A percentile compares a stretch with the other conserved stretches of the same genome.
Conservation (phyloP, 1,140 invertebrate species). For the Anastatus disparis region DNA sequence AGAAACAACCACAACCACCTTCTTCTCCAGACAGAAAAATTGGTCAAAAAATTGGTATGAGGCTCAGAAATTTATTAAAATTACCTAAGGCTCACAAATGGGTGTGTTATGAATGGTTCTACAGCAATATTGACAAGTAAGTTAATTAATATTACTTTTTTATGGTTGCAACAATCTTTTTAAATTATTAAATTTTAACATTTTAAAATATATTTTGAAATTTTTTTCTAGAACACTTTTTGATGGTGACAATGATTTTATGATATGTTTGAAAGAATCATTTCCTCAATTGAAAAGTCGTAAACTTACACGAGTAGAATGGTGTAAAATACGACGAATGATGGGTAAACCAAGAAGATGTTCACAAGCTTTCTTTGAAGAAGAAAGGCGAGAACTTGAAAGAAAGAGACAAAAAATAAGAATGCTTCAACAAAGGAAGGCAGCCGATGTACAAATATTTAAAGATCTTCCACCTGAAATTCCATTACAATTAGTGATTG, state of each 20-base stretch:
- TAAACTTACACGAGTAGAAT: conserved; percentile 89
- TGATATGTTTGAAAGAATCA: conserved; percentile 91
- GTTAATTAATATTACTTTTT: conserved; percentile 47
- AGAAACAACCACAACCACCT: conserved; percentile 58
- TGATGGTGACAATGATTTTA: conserved; percentile 96
- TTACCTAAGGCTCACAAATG: conserved; percentile 98
- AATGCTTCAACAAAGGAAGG: conserved; percentile 92
- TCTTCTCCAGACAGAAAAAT: conserved; percentile 78
- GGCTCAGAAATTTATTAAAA: conserved; percentile 95
- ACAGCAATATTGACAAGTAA: conserved; percentile 94
- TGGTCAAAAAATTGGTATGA: conserved; percentile 89
- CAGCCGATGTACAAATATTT: conserved; percentile 78
- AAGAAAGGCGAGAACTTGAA: conserved; percentile 91
- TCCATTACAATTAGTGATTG: conserved; percentile 94
- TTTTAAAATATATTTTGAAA: conserved; percentile 33
- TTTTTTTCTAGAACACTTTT: conserved; percentile 86
- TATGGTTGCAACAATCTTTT: conserved; percentile 4
- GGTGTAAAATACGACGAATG: conserved; percentile 93
- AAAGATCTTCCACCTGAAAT: conserved; percentile 97
- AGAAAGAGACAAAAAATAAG: conserved; percentile 92
- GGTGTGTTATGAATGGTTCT: conserved; percentile 99
- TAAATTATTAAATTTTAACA: conserved; percentile 6
- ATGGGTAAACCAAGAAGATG: conserved; percentile 97
- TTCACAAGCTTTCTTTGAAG: conserved; percentile 93
- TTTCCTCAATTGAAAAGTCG: conserved; percentile 92